Conservation (phyloP, 2,113 vertebrate species). For the Neolamprologus brichardi region DNA sequence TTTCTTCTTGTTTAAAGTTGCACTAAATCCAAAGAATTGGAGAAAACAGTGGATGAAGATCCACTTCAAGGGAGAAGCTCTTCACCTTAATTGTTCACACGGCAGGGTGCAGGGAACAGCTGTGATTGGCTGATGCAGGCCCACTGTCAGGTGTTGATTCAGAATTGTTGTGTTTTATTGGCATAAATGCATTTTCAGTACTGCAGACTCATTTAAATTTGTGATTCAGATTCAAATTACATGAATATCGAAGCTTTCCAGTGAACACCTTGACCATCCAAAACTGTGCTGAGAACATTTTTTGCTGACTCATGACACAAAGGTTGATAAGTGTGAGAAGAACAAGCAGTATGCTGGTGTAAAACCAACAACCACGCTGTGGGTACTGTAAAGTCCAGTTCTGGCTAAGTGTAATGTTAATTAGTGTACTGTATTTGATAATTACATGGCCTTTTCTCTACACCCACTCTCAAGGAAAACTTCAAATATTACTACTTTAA, state of each 20-base stretch:
- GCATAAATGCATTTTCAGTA: neutral
- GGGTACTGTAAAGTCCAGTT: neutral
- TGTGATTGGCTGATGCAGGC: neutral
- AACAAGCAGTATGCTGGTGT: neutral
- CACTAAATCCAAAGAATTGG: neutral
- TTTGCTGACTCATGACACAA: neutral
- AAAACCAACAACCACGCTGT: accelerated
- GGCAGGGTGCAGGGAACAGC: neutral
- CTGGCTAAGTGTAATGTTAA: neutral
- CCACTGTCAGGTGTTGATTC: neutral
- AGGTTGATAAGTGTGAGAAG: neutral
- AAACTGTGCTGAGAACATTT: neutral
- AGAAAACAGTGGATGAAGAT: neutral
- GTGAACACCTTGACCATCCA: neutral
- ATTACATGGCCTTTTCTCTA: neutral
- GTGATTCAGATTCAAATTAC: neutral
- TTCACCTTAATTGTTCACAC: neutral
- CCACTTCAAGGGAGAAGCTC: neutral
- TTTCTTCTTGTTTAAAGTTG: neutral
- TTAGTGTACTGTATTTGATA: neutral
- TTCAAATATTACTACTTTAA: neutral
- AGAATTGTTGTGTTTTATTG: neutral
- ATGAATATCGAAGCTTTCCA: neutral
- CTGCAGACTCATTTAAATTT: neutral
- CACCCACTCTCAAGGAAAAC: neutral